Conservation (phyloP, 2,113 vertebrate genomes). For the Pyrgilauda ruficollis region DNA sequence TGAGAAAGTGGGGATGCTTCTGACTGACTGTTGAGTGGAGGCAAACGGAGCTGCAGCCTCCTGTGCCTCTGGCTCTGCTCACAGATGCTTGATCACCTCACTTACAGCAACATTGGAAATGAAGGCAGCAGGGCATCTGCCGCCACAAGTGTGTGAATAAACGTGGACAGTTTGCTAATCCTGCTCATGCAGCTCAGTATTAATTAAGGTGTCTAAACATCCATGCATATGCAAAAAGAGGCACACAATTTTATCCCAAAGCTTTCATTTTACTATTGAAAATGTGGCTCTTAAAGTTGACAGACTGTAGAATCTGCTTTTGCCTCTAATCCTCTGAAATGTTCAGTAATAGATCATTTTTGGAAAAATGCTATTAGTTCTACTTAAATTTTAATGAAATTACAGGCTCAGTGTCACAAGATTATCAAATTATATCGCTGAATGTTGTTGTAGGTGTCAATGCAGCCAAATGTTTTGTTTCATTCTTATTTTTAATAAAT, state of each 20-base stretch:
- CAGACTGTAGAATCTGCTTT: not conserved
- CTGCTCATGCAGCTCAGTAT: not conserved
- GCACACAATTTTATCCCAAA: not conserved
- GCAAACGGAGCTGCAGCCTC: not conserved
- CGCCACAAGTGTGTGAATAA: not conserved
- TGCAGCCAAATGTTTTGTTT: not conserved
- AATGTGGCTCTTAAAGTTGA: not conserved
- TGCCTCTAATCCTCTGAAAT: not conserved
- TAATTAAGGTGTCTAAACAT: not conserved
- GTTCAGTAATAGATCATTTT: not conserved
- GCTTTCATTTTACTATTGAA: not conserved
- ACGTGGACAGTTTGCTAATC: not conserved
- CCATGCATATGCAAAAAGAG: not conserved
- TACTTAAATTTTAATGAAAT: not conserved
- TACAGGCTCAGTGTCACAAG: not conserved
- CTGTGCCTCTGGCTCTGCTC: not conserved
- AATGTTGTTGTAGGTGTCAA: not conserved
- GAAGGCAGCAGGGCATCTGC: not conserved
- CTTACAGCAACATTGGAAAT: not conserved
- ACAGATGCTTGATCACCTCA: not conserved
- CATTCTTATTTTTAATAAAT: not conserved
- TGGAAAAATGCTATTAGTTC: not conserved
- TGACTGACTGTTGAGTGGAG: not conserved
- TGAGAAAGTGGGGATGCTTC: not conserved
- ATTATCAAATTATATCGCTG: not conserved